A percentile compares a stretch with the other conserved stretches of the same genome.
Evolutionary conservation across 1,140 invertebrate genomes (phyloP).

Genomic region (Dendrolimus punctatus): DNA sequence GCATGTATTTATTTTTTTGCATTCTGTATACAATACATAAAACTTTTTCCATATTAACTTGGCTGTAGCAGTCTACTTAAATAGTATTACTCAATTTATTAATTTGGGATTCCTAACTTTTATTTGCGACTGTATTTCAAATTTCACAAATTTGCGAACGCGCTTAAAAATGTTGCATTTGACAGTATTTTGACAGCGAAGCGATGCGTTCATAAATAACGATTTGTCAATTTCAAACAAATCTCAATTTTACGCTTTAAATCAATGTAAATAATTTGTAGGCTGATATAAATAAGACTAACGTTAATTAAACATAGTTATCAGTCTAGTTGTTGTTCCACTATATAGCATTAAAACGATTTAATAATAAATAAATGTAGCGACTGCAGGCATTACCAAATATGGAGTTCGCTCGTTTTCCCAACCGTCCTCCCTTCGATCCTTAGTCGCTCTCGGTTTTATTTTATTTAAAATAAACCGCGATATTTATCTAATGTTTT

Average conservation of each 20-base stretch:
- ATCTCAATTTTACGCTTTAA: conserved; percentile 9
- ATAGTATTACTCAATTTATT: no score
- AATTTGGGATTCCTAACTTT: no score
- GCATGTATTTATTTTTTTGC: no score
- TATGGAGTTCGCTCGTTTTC: conserved; percentile 73
- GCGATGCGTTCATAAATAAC: conserved; percentile 39
- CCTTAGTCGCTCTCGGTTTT: conserved; percentile 67
- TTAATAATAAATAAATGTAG: conserved; percentile 55
- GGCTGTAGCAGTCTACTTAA: no score
- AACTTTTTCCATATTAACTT: no score
- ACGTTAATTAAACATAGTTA: conserved; percentile 7
- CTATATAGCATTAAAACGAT: conserved; percentile 9
- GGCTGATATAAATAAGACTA: conserved; percentile 7
- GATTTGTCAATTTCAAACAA: conserved; percentile 17
- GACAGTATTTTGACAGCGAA: conserved; percentile 15
- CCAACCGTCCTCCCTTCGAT: conserved; percentile 69
- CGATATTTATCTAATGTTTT: conserved; percentile 64
- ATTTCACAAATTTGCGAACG: not conserved
- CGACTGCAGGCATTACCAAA: conserved; percentile 71
- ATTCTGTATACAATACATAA: no score
- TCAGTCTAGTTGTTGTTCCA: not conserved
- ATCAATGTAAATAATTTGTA: conserved; percentile 12
- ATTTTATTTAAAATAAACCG: conserved; percentile 52
- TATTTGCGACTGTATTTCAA: not conserved
- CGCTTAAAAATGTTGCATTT: conserved; percentile 1